Percentiles rank a stretch among this genome's conserved stretches.
These are phyloP conservation scores for Tenualosa ilisha DNA, from an alignment of 2,797 vertebrate species.

Conservation along the genomic window DNA sequence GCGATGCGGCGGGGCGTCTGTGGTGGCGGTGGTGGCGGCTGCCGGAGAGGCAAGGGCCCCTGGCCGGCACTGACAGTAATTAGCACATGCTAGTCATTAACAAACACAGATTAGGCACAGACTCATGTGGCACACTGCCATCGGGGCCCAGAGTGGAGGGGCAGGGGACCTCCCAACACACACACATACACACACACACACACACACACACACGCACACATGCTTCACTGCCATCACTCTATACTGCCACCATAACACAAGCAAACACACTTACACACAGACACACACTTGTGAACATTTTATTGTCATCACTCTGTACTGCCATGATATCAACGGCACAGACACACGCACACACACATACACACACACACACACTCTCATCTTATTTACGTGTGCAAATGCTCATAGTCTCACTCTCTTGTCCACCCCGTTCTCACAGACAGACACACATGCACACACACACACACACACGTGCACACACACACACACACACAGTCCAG, in stretches of 20 bases:
- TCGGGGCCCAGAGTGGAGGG: conserved; percentile 72
- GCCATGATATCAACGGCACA: not conserved
- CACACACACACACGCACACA: conserved; percentile 30
- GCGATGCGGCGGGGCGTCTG: not conserved
- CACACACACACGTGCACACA: not conserved
- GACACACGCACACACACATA: not conserved
- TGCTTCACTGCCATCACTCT: not conserved
- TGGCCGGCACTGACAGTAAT: conserved; percentile 87
- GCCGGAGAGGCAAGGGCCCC: conserved; percentile 67
- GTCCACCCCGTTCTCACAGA: not conserved
- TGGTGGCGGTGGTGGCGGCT: not conserved
- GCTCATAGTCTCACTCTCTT: too few relatives aligned
- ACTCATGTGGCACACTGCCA: conserved; percentile 80
- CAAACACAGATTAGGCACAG: conserved; percentile 89
- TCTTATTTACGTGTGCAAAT: not conserved
- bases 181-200: not conserved
- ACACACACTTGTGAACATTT: conserved; percentile 64
- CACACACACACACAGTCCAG: not conserved
- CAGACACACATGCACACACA: not conserved
- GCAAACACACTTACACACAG: conserved; percentile 66
- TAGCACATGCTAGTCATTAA: conserved; percentile 98
- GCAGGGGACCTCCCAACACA: conserved; percentile 66
- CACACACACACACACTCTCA: not conserved
- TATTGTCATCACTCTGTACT: not conserved
- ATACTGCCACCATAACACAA: not conserved